Conservation (phyloP, 1,140 invertebrate species). For the Formica exsecta region DNA sequence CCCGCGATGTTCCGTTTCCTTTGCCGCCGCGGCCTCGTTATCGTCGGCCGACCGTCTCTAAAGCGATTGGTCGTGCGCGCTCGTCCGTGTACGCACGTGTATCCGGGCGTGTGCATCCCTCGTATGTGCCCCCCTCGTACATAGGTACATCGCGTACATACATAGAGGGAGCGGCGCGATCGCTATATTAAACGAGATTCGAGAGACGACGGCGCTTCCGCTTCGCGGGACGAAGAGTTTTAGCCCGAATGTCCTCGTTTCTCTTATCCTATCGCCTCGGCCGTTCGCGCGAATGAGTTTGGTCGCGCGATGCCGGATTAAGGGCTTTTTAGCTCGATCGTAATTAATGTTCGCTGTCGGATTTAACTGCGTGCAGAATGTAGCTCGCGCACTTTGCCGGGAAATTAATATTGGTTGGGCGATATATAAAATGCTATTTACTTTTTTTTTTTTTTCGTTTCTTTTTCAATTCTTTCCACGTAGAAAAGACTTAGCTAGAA, state of each 20-base stretch:
- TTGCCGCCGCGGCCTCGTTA: conserved; percentile 69
- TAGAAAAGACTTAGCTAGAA: neutral
- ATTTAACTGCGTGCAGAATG: conserved; percentile 21
- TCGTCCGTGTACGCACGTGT: conserved; percentile 51
- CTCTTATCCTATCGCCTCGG: conserved; percentile 19
- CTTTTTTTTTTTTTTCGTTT: neutral
- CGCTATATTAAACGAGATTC: conserved; percentile 59
- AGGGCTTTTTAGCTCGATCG: conserved; percentile 53
- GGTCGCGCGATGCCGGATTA: conserved; percentile 48
- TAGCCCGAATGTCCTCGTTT: conserved; percentile 55
- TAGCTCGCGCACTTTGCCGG: neutral
- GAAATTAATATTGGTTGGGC: conserved; percentile 25
- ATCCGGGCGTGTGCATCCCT: conserved; percentile 6
- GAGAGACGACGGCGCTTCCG: conserved; percentile 34
- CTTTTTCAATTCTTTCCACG: neutral
- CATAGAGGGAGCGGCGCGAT: neutral
- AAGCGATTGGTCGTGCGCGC: conserved; percentile 68
- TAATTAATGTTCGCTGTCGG: conserved; percentile 48
- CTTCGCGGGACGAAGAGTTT: conserved; percentile 40
- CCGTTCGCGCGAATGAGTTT: conserved; percentile 55
- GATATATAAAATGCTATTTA: conserved; percentile 4
- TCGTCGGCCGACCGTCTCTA: conserved; percentile 72
- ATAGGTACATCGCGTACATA: neutral
- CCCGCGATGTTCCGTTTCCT: conserved; percentile 70
- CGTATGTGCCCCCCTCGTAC: conserved; percentile 6